Conservation (phyloP, 2,113 vertebrate species). For the Lanius ludovicianus region DNA sequence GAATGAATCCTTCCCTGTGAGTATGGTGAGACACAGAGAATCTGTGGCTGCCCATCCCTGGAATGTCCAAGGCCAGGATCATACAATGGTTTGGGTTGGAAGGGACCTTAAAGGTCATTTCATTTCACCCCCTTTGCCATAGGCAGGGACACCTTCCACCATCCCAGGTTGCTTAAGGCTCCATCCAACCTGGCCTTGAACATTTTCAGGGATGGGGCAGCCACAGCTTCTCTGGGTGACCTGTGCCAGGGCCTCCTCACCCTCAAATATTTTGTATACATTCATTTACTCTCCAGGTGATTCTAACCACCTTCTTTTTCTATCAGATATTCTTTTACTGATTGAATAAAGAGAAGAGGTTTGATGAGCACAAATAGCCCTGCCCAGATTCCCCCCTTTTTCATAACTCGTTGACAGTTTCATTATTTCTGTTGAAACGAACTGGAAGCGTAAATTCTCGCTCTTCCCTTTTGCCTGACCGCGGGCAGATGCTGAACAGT, state of each 20-base stretch:
- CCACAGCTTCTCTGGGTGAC: background rate
- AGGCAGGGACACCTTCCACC: rapidly evolving
- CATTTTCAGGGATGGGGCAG: background rate
- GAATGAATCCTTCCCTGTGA: background rate
- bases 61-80: background rate
- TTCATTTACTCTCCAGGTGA: background rate
- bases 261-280: background rate
- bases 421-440: background rate
- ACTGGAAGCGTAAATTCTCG: background rate
- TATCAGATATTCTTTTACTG: background rate
- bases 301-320: background rate
- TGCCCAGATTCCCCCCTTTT: background rate
- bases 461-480: background rate
- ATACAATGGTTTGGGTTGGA: rapidly evolving
- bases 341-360: background rate
- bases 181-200: rapidly evolving
- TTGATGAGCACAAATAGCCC: background rate
- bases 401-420: background rate
- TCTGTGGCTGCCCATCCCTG: background rate
- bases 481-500: background rate
- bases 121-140: background rate
- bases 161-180: background rate
- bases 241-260: rapidly evolving
- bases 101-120: background rate
- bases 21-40: background rate